Evolutionary conservation across 1,140 invertebrate species (phyloP).

Genomic region (Philotrypesis tridentata): DNA sequence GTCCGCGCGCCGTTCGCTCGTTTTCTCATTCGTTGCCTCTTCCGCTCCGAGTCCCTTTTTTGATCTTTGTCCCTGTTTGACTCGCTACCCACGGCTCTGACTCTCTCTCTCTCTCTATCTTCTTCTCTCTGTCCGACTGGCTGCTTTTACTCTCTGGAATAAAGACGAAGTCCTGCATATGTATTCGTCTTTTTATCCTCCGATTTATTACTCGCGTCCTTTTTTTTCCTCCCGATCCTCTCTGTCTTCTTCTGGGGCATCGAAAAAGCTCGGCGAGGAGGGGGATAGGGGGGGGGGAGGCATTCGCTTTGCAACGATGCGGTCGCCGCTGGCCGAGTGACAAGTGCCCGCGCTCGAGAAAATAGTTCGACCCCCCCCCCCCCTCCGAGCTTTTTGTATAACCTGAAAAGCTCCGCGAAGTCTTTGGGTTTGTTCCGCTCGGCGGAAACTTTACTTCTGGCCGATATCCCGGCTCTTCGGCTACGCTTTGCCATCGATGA

Average conservation of each 20-base stretch:
- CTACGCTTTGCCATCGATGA: neutral
- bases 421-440: neutral
- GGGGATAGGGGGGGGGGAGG: neutral
- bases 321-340: neutral
- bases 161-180: conserved; percentile 15
- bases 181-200: conserved; percentile 21
- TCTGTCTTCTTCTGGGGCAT: neutral
- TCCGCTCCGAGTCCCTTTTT: neutral
- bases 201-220: conserved; percentile 17
- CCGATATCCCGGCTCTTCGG: neutral
- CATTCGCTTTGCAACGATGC: neutral
- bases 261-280: neutral
- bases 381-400: neutral
- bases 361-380: conserved; percentile 35
- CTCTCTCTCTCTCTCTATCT: conserved; percentile 7
- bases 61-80: neutral
- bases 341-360: neutral
- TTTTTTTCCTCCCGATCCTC: neutral
- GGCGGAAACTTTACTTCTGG: conserved; percentile 12
- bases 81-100: neutral
- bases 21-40: conserved; percentile 12
- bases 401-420: neutral
- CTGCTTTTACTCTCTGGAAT: neutral
- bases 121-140: neutral
- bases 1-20: neutral